These are phyloP conservation scores for Caenorhabditis virilis DNA, from an alignment of 2,888 invertebrate genomes.

Conservation along the genomic window DNA sequence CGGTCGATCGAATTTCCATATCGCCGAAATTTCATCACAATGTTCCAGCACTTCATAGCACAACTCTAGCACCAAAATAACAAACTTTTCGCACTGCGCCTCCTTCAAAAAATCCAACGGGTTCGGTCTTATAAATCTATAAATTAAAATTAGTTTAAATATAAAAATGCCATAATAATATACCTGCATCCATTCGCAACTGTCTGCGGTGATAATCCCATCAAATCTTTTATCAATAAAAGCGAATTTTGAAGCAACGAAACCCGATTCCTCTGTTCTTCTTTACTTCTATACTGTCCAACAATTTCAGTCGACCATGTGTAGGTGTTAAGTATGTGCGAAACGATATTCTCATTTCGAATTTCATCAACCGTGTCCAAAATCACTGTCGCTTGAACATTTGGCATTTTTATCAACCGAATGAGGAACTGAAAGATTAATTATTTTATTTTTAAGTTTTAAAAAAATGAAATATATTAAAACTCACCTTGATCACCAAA, in stretches of 20 bases:
- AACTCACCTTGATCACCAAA: slow-evolving; percentile 8
- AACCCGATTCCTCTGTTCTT: slow-evolving; percentile 4
- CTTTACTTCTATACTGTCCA: neutral
- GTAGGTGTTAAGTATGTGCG: slow-evolving; percentile 5
- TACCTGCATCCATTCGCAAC: slow-evolving; percentile 4
- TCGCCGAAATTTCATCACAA: slow-evolving; percentile 13
- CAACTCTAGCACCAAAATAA: slow-evolving; percentile 10
- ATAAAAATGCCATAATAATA: neutral
- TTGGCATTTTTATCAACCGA: slow-evolving; percentile 11
- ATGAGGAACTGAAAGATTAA: slow-evolving; percentile 12
- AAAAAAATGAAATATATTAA: neutral
- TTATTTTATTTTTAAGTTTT: neutral
- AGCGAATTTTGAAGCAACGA: slow-evolving; percentile 15
- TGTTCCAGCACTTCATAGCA: slow-evolving; percentile 16
- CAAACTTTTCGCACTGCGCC: slow-evolving; percentile 10
- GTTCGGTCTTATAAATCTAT: slow-evolving; percentile 9
- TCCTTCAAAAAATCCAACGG: slow-evolving; percentile 16
- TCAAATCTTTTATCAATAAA: slow-evolving; percentile 9
- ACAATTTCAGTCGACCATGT: slow-evolving; percentile 5
- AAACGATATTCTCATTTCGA: slow-evolving; percentile 16
- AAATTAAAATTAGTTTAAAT: slow-evolving; percentile 1
- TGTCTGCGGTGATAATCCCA: too few species aligned
- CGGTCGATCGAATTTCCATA: slow-evolving; percentile 17
- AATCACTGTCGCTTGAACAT: slow-evolving; percentile 5
- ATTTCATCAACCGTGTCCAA: slow-evolving; percentile 15